phyloP scores from a whole-genome alignment of 2,888 invertebrate species.

The Troides helena region DNA sequence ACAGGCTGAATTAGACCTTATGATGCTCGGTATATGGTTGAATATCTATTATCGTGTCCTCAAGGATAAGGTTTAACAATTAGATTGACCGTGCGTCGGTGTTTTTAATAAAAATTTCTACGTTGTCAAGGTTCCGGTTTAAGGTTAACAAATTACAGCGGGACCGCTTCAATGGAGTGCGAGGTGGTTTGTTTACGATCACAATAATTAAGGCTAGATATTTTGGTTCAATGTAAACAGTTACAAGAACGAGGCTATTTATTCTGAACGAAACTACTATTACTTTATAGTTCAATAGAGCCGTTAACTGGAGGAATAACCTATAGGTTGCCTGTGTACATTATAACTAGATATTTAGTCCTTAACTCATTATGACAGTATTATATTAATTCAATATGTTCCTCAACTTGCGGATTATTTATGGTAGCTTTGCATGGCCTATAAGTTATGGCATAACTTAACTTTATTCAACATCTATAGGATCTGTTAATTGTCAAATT shows the following conservation, averaged over 20 bases:
- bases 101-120: constrained; percentile 11
- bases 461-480: too few species aligned
- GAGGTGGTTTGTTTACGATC: not conserved
- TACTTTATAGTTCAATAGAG: too few species aligned
- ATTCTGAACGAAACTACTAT: too few species aligned
- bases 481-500: too few species aligned
- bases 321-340: too few species aligned
- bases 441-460: too few species aligned
- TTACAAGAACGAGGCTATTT: not conserved
- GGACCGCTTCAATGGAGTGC: constrained; percentile 5
- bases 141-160: constrained; percentile 12
- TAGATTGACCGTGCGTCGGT: constrained; percentile 10
- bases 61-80: not conserved
- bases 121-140: not conserved
- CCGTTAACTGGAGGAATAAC: too few species aligned
- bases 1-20: not conserved
- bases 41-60: not conserved
- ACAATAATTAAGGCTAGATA: not conserved
- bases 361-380: too few species aligned
- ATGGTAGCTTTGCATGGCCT: too few species aligned
- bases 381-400: too few species aligned
- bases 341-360: too few species aligned
- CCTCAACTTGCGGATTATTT: too few species aligned
- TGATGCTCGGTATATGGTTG: not conserved
- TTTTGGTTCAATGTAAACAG: not conserved